phyloP scores from a whole-genome alignment of 2,797 vertebrate genomes.

The Lutjanus argentimaculatus region DNA sequence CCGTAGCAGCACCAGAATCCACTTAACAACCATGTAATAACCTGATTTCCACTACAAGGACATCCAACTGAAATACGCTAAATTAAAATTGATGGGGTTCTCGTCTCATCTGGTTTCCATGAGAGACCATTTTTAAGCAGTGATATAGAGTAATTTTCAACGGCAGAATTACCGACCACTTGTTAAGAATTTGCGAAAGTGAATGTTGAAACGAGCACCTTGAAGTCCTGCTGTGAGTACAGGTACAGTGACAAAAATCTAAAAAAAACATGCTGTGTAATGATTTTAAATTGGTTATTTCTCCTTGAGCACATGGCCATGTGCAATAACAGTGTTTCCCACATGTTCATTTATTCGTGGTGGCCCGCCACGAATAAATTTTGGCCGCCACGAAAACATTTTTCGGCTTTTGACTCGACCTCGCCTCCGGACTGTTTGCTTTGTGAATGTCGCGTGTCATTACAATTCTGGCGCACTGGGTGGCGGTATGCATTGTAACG shows the following conservation, averaged over 20 bases:
- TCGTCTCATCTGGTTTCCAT: conserved; percentile 2
- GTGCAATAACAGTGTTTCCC: no score
- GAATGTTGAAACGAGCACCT: conserved; percentile 18
- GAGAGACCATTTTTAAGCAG: conserved; percentile 19
- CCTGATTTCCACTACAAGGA: conserved; percentile 33
- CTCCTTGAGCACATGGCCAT: neutral
- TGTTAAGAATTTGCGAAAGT: conserved; percentile 23
- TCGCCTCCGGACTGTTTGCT: no score
- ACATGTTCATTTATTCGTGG: no score
- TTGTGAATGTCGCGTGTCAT: no score
- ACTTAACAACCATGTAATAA: conserved; percentile 41
- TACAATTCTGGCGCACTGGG: no score
- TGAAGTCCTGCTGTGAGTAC: neutral
- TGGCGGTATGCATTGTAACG: no score
- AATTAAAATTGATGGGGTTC: conserved; percentile 23
- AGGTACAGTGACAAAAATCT: neutral
- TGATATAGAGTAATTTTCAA: conserved; percentile 8
- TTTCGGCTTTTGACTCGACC: no score
- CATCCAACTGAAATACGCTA: conserved; percentile 21
- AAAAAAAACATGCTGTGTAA: neutral
- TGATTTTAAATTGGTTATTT: conserved; percentile 3
- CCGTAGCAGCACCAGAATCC: conserved; percentile 22
- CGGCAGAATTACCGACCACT: conserved; percentile 24
- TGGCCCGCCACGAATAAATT: no score
- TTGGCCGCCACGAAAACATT: no score